Evolutionary conservation across 2,797 vertebrate genomes (phyloP), one percentile per base, ranked within the genome.

Genomic region (Eulemur rubriventer): DNA sequence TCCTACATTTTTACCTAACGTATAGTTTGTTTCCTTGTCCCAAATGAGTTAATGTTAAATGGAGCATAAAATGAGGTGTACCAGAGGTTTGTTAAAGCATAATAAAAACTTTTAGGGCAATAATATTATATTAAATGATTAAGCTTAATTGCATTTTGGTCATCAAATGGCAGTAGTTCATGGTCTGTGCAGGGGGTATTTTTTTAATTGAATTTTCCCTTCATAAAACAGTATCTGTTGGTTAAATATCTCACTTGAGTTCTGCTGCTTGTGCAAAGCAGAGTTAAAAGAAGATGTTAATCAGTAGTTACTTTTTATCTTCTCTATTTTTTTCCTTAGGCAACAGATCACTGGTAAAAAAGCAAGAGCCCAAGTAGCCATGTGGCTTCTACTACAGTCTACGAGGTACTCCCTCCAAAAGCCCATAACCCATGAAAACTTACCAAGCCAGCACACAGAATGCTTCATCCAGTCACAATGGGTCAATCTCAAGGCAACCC

Each of bases 61-160:
- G 52, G 69, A 95, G 38, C 59, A 82, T 81, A 96, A 90, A 91
- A 93, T 88, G 79, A 92, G 67, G n/a, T 33, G 96, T 81, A 75
- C 24, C 43, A 46, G 43, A 52, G 55, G 48, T 59, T 93, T 90
- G 85, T 82, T 75, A 82, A 80, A 94, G 72, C 38, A 80, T 89
- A 82, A 85, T 73, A 85, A 70, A 82, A 43, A 75, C 14, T 94
- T 92, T 91, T 92, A 86, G 61, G 78, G 57, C 46, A 96, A 43
- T 76, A 61, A 92, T 35, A 81, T 70, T 85, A 91, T 33, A 81
- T 70, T 82, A 91, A 94, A 80, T 78, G 30, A 26, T 72, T 41
- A 43, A 46, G 35, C 28, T 46, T 93, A 90, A 92, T 7, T 82
- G 35, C 46, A 96, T 69, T 93, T 79, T 69, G 28, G 72, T 75